Evolutionary conservation across 2,797 vertebrate species (phyloP), one percentile per base, ranked within the genome.

Genomic region (Lacerta bilineata): DNA sequence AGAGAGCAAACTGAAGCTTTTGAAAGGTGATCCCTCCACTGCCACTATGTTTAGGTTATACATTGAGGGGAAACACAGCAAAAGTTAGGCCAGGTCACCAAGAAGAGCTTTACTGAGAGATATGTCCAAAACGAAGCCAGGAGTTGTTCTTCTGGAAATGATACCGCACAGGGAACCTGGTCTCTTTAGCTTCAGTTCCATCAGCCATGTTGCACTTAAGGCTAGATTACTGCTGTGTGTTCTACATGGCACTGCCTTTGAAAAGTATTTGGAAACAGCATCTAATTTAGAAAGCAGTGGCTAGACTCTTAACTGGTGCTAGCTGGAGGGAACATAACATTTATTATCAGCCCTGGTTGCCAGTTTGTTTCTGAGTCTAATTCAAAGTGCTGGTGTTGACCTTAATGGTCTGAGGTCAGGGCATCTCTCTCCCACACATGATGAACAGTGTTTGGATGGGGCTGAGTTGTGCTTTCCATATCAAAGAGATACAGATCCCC

Each of bases 371-470:
- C 78, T 80, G 78, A 61, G 78, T 59, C n/a, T 80, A 80, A 80
- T 80, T 80, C 78, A 80, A 80, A 80, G 50, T 80, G 78, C 78
- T 80, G 78, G 78, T 80, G 78, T 80, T 80, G 78, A 80, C 78
- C 78, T 80, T 80, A 80, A 80, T 80, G n/a, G 50, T 72, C 36
- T 72, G 71, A 33, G 71, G n/a, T 72, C n/a, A 61, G 36, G 36
- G 15, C 11, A 15, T 39, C 79, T 39, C 50, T 25, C 36, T 27
- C 23, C 0, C 36, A 36, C 59, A 25, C 79, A 39, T 39, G 13
- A 13, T 59, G 17, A 79, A 79, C 55, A 13, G 59, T 25, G 55
- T 81, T 80, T 81, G 20, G n/a, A 36, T 66, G 79, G 64, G 36
- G 59, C 59, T 81, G 55, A 61, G 79, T 10, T 81, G 64, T 81